Evolutionary conservation across 37 sponge, comb jelly and placozoan species (phyloP), one percentile per base, ranked within the genome.

Genomic region (Hormiphora californensis): DNA sequence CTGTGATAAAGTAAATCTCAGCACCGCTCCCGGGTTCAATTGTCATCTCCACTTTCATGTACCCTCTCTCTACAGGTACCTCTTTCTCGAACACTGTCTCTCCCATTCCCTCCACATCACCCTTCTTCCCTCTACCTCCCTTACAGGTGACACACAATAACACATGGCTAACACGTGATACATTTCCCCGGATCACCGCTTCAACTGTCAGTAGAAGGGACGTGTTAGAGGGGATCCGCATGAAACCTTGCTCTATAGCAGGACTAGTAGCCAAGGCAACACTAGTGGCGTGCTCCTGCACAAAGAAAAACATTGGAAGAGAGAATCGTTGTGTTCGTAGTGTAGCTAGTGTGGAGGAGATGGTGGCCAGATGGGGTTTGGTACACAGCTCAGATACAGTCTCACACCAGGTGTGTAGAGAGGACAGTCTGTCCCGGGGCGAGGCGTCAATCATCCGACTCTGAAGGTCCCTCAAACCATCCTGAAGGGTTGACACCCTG

Each of bases 191-290:
- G n/a, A 73, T 46, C n/a, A 73, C 81, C 4, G 81, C 81, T 33
- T 73, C 81, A 0, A 73, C 9, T n/a, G 81, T 73, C 28, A 73
- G 25, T 9, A 73, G 46, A 23, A 73, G 46, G 44, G 40, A 43
- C 17, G 46, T 43, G 5, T 46, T 46, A 1, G 46, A 43, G n/a
- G 44, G 30, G 9, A 73, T 73, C 46, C 43, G 40, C 19, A 73
- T 73, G 9, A 73, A 43, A 41, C 81, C 81, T n/a, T 73, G 81
- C 2, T 73, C 81, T n/a, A 73, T 73, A 8, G 81, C 36, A 3
- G 81, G 81, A 41, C 81, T 73, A 25, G 81, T 73, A 23, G 81
- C 81, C 8, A 73, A 22, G 8, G 81, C 40, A 19, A 73, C 43
- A 28, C 81, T 73, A 1, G 81, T 73, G 27, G 35, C 21, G 21